Evolutionary conservation across 2,113 vertebrate genomes (phyloP).

Genomic region (Festucalex cinctus): DNA sequence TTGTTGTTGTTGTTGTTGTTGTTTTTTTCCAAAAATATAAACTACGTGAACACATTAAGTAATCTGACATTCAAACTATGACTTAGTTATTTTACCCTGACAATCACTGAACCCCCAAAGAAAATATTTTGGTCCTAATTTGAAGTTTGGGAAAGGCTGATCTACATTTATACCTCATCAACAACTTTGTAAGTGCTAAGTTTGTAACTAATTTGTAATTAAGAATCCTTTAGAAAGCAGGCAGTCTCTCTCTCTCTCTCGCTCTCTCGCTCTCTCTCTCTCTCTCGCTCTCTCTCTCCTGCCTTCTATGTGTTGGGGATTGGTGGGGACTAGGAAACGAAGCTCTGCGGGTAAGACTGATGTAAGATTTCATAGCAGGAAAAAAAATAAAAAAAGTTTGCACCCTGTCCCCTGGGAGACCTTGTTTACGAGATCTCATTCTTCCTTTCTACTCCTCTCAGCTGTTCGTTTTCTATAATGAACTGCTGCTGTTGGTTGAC

Average conservation of each 20-base stretch:
- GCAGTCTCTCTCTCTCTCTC: neutral
- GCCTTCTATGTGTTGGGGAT: conserved; percentile 34
- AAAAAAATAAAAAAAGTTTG: conserved; percentile 17
- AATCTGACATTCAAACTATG: too few species aligned
- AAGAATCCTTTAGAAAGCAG: conserved; percentile 31
- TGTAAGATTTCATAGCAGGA: conserved; percentile 44
- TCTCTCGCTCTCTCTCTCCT: too few species aligned
- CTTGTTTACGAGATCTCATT: conserved; percentile 52
- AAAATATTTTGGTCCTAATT: too few species aligned
- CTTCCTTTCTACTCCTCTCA: conserved; percentile 21
- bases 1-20: too few species aligned
- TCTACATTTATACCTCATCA: too few species aligned
- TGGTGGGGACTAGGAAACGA: conserved; percentile 48
- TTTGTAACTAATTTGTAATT: conserved; percentile 37
- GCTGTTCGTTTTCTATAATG: conserved; percentile 13
- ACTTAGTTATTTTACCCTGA: too few species aligned
- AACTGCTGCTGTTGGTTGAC: neutral
- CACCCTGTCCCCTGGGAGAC: conserved; percentile 54
- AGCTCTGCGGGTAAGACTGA: conserved; percentile 36
- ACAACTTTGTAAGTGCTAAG: neutral
- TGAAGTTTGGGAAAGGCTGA: too few species aligned
- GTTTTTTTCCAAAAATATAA: too few species aligned
- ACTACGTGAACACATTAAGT: too few species aligned
- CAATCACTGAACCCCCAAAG: too few species aligned
- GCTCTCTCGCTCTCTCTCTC: too few species aligned